A percentile compares a stretch with the other conserved stretches of the same genome.
phyloP scores from a whole-genome alignment of 2,888 invertebrate species.

The Urechis unicinctus region DNA sequence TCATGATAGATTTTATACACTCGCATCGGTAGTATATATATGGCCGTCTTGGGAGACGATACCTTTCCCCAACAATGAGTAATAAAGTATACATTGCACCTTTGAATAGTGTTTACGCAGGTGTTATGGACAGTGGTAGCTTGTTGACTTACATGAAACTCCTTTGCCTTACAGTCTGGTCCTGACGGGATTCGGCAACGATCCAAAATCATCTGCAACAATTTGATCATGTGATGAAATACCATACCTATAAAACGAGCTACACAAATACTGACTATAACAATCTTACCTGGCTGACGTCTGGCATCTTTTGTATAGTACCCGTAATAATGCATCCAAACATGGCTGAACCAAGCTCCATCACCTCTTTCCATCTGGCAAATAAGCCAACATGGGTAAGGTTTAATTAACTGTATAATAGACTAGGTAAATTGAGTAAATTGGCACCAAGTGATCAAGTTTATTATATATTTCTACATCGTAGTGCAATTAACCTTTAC shows the following conservation, averaged over 20 bases:
- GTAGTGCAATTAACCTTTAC: no score
- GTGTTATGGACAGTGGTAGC: no score
- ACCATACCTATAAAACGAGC: not conserved
- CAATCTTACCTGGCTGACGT: conserved; percentile 42
- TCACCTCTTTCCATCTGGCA: conserved; percentile 24
- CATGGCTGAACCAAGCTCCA: conserved; percentile 12
- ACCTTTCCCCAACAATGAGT: no score
- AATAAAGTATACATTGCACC: no score
- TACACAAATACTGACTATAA: not conserved
- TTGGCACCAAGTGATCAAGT: no score
- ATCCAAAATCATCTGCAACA: conserved; percentile 42
- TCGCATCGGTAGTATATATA: no score
- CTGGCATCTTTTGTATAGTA: conserved; percentile 47
- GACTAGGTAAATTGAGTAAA: no score
- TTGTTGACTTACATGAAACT: conserved; percentile 39
- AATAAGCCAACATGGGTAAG: not conserved
- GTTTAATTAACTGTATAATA: not conserved
- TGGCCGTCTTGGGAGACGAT: no score
- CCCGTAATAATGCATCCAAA: conserved; percentile 37
- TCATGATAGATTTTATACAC: no score
- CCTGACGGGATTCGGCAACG: conserved; percentile 32
- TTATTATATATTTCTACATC: no score
- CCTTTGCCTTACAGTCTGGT: conserved; percentile 26
- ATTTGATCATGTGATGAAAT: no score
- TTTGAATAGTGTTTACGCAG: no score